Evolutionary conservation across 2,797 vertebrate species (phyloP).

Genomic region (Halcyon chelicuti): DNA sequence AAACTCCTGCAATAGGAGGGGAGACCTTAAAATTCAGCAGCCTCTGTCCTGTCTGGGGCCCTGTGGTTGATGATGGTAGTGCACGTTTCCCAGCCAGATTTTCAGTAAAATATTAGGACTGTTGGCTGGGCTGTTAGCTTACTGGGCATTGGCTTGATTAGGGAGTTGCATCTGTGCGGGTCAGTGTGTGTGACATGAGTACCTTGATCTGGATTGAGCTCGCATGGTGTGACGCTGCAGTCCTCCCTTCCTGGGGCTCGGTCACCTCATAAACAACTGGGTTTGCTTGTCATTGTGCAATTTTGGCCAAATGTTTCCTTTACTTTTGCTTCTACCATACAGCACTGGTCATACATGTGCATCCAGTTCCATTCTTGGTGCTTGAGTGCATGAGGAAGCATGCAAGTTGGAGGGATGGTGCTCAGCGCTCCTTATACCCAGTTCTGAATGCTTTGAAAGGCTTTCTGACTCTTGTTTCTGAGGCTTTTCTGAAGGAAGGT

Average conservation of each 20-base stretch:
- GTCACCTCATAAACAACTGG: neutral
- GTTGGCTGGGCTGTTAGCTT: neutral
- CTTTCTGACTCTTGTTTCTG: neutral
- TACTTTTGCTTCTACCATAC: neutral
- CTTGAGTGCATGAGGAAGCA: neutral
- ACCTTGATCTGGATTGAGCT: neutral
- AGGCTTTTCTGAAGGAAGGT: neutral
- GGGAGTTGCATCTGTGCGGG: neutral
- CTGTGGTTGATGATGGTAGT: neutral
- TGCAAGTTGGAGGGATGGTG: neutral
- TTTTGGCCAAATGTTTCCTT: neutral
- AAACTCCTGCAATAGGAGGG: neutral
- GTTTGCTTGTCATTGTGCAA: neutral
- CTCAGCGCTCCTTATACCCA: neutral
- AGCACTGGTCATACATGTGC: neutral
- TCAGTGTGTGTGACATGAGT: neutral
- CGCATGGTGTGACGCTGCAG: neutral
- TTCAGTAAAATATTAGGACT: neutral
- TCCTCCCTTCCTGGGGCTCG: neutral
- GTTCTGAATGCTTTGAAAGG: neutral
- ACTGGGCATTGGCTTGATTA: rapidly evolving
- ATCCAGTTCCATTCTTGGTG: neutral
- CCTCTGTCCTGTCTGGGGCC: neutral
- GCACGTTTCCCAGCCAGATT: neutral
- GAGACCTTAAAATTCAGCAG: neutral